A percentile compares a stretch with the other conserved stretches of the same genome.
These are phyloP conservation scores for Heteromormyrus szaboi DNA, from an alignment of 2,797 vertebrate species.

Conservation along the genomic window DNA sequence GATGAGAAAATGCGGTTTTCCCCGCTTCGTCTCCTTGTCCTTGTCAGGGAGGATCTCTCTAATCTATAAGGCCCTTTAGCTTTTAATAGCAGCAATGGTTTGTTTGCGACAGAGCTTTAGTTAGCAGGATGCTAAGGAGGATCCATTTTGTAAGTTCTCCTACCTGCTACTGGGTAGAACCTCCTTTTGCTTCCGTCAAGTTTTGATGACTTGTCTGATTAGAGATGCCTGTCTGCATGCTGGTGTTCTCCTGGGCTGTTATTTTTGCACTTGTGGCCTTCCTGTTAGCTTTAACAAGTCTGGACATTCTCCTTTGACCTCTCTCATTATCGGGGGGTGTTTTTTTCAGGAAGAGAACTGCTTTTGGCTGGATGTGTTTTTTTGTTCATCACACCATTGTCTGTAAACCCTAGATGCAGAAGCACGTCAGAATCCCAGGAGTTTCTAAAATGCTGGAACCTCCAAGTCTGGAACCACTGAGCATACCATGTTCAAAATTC, in stretches of 20 bases:
- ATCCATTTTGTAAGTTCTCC: not conserved
- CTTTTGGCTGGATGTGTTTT: not conserved
- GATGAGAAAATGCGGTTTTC: not conserved
- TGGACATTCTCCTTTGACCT: slow-evolving; percentile 6
- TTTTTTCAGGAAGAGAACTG: not conserved
- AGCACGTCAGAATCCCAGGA: not conserved
- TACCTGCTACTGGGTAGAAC: not conserved
- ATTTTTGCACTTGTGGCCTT: not conserved
- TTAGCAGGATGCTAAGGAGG: not conserved
- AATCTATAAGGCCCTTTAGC: not conserved
- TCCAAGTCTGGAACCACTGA: not conserved
- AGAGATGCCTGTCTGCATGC: not conserved
- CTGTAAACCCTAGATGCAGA: not conserved
- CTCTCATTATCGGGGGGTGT: not conserved
- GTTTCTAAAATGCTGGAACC: not conserved
- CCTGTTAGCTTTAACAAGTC: not conserved
- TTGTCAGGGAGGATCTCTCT: not conserved
- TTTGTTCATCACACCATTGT: not conserved
- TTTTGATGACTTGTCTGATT: not conserved
- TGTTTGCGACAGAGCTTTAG: not conserved
- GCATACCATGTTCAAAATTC: not conserved
- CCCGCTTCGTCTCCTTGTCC: not conserved
- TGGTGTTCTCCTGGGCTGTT: not conserved
- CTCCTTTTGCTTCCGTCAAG: not conserved
- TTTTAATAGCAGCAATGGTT: not conserved